Conservation (phyloP, 2,888 invertebrate genomes). For the Chalcosyrphus nemorum region DNA sequence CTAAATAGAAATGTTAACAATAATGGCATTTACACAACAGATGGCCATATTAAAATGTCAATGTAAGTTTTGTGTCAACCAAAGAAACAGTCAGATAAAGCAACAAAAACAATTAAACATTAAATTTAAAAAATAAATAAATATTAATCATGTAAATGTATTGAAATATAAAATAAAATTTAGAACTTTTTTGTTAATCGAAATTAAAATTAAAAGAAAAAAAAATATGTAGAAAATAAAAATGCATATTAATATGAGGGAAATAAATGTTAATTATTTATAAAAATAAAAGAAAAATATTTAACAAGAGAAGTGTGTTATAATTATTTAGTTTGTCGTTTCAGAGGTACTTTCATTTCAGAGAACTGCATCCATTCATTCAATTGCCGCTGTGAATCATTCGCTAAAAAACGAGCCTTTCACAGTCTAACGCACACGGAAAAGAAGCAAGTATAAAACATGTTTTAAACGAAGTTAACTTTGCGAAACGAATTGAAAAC, state of each 20-base stretch:
- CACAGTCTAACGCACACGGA: no score
- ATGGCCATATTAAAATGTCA: no score
- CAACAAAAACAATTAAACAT: neutral
- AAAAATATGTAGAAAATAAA: constrained; percentile 9
- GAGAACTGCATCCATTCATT: no score
- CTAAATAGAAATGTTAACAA: neutral
- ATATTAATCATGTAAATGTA: constrained; percentile 3
- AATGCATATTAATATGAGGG: constrained; percentile 29
- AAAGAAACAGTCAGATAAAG: neutral
- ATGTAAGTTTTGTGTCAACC: neutral
- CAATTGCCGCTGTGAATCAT: no score
- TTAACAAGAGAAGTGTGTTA: neutral
- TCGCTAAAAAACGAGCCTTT: no score
- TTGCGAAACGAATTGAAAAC: no score
- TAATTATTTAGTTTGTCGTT: no score
- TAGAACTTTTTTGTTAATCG: constrained; percentile 13
- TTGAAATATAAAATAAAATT: constrained; percentile 22
- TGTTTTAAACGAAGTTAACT: no score
- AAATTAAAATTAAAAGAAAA: neutral
- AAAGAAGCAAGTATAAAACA: no score
- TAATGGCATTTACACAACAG: neutral
- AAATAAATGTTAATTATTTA: constrained; percentile 64
- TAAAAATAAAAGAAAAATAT: constrained; percentile 45
- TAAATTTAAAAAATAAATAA: neutral
- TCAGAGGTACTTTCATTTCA: no score